phyloP scores from a whole-genome alignment of 2,888 invertebrate genomes.

The Stictocephala bisonia region DNA sequence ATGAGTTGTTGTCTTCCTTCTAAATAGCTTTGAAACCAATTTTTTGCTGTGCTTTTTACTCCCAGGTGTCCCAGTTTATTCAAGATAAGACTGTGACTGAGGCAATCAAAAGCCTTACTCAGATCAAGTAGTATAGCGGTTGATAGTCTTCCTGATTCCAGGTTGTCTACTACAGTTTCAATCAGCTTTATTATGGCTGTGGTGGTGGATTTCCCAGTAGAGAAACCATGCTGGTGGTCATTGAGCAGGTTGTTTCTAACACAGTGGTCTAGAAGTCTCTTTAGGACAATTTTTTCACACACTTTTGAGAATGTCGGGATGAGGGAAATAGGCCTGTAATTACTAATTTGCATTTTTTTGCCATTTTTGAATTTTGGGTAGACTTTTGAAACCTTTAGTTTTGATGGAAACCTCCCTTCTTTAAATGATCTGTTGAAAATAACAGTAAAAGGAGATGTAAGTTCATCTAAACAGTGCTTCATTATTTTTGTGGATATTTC shows the following conservation, averaged over 20 bases:
- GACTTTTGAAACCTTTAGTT: neutral
- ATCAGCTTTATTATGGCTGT: neutral
- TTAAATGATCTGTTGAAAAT: neutral
- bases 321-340: neutral
- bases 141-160: neutral
- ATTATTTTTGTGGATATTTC: neutral
- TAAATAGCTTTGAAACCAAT: too few species aligned
- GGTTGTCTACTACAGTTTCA: conserved; percentile 4
- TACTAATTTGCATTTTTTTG: neutral
- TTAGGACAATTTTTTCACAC: neutral
- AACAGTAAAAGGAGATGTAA: neutral
- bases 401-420: too few species aligned
- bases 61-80: neutral
- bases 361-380: neutral
- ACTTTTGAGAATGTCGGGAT: neutral
- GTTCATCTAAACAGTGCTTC: neutral
- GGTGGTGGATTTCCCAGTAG: neutral
- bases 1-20: too few species aligned
- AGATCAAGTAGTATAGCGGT: neutral
- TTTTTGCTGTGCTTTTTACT: too few species aligned
- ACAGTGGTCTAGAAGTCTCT: conserved; percentile 11
- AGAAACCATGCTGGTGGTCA: neutral
- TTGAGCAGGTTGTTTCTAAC: neutral
- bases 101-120: neutral
- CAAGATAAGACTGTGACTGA: neutral